phyloP scores from a whole-genome alignment of 2,888 invertebrate species.

The Entomobrya multifasciata region DNA sequence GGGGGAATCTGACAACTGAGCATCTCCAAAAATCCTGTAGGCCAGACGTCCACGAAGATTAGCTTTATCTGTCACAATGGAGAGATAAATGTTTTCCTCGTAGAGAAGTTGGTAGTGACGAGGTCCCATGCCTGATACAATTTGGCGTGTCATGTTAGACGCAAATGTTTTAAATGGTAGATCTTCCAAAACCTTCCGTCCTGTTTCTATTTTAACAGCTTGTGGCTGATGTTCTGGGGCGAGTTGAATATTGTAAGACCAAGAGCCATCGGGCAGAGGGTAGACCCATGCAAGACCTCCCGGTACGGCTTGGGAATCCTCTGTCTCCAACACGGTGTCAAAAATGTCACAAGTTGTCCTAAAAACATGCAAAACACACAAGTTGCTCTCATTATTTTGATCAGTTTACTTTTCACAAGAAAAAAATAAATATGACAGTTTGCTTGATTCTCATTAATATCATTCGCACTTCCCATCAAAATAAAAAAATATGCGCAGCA shows the following conservation, averaged over 20 bases:
- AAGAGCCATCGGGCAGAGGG: constrained; percentile 79
- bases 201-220: constrained; percentile 79
- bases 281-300: constrained; percentile 79
- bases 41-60: constrained; percentile 87
- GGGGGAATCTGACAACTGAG: constrained; percentile 81
- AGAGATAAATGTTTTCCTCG: constrained; percentile 89
- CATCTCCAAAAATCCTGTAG: constrained; percentile 87
- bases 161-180: constrained; percentile 75
- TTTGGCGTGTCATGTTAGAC: constrained; percentile 76
- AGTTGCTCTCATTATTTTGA: constrained; percentile 56
- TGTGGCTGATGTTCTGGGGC: constrained; percentile 75
- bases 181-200: constrained; percentile 79
- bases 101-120: constrained; percentile 91
- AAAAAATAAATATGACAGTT: constrained; percentile 41
- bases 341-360: constrained; percentile 79
- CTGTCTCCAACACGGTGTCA: constrained; percentile 78
- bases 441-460: constrained; percentile 40
- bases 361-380: constrained; percentile 64
- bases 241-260: constrained; percentile 79
- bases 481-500: not conserved
- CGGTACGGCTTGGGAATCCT: constrained; percentile 74
- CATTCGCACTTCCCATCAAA: constrained; percentile 46
- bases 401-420: constrained; percentile 18
- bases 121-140: constrained; percentile 88
- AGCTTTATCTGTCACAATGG: constrained; percentile 85